Conservation (phyloP, 2,113 vertebrate species). For the Rousettus leschenaultii region DNA sequence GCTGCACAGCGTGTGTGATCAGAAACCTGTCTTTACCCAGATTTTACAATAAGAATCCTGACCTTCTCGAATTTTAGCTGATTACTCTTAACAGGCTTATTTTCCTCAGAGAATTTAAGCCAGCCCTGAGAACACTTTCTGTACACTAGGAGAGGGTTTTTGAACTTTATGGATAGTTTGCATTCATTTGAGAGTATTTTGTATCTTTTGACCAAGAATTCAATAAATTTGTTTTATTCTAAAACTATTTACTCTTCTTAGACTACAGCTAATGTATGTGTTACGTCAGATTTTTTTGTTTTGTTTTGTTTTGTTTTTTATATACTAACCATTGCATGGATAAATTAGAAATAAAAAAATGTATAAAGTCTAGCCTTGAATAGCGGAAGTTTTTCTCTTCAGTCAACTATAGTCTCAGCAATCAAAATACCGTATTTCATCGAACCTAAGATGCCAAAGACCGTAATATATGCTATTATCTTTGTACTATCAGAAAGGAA, state of each 20-base stretch:
- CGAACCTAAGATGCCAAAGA: neutral
- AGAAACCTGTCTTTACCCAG: constrained; percentile 11
- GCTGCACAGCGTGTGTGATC: neutral
- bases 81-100: neutral
- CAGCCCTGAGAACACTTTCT: neutral
- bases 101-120: neutral
- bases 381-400: neutral
- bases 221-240: neutral
- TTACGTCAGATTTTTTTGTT: neutral
- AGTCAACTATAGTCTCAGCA: neutral
- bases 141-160: neutral
- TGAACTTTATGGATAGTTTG: neutral
- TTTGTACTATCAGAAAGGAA: neutral
- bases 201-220: constrained; percentile 7
- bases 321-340: neutral
- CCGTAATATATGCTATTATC: neutral
- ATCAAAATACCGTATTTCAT: neutral
- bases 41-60: constrained; percentile 31
- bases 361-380: neutral
- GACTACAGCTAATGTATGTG: neutral
- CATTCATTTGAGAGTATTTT: constrained; percentile 17
- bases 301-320: neutral
- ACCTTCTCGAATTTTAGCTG: neutral
- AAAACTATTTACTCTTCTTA: constrained; percentile 23
- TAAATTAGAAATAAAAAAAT: constrained; percentile 1